These are phyloP conservation scores for Ornithoptera alexandrae DNA, from an alignment of 2,888 invertebrate genomes.

Conservation along the genomic window DNA sequence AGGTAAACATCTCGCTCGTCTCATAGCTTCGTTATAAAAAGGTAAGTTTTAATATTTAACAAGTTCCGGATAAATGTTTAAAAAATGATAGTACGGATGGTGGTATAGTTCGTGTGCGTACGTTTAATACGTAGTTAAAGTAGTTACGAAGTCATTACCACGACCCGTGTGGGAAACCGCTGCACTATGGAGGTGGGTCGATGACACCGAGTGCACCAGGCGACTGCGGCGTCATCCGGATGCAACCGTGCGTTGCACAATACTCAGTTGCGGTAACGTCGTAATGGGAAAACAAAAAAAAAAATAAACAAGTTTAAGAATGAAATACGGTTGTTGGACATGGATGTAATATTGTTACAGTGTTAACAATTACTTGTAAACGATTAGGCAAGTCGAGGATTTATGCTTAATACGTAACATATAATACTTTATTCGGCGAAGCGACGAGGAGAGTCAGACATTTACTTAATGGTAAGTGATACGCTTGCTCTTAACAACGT, in stretches of 20 bases:
- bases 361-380: not conserved
- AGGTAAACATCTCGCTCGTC: too few relatives aligned
- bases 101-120: conserved; percentile 33
- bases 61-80: not conserved
- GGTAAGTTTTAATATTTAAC: not conserved
- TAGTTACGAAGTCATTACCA: conserved; percentile 41
- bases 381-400: not conserved
- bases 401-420: not conserved
- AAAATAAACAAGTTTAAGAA: conserved; percentile 4
- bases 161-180: conserved; percentile 40
- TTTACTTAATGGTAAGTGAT: too few relatives aligned
- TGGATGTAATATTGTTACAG: not conserved
- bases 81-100: not conserved
- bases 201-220: conserved; percentile 59
- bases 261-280: conserved; percentile 41
- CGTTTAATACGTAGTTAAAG: conserved; percentile 29
- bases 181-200: conserved; percentile 57
- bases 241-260: conserved; percentile 63
- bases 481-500: too few relatives aligned
- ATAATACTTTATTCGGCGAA: too few relatives aligned
- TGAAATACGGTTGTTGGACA: not conserved
- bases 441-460: too few relatives aligned
- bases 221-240: conserved; percentile 47
- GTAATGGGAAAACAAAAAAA: conserved; percentile 32
- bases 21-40: too few relatives aligned